Base-by-base conservation (phyloP, 1,140 invertebrate species). In the Ganaspis sp. region DNA sequence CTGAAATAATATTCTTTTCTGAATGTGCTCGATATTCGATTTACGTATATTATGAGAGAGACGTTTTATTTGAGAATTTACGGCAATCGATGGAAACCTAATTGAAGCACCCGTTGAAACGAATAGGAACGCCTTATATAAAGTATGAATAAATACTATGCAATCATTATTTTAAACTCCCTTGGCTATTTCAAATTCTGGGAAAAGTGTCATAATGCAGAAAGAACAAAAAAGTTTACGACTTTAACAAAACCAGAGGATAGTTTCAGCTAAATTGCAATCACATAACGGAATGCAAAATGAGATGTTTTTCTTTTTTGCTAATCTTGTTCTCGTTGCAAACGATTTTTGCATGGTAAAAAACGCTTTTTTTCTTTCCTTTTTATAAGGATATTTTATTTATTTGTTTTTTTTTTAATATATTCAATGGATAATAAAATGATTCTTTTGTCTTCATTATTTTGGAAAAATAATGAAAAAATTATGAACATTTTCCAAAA, bases 271-370 rank as follows among this genome's bases (percentile, higher is more conserved):
- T 49, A 49, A 49, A 49, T 49, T 49, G 15, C 45, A 49, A 49
- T 49, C 45, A 49, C 45, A 49, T 49, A 49, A 49, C 15, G 45
- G 45, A 49, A 45, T n/a, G 45, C 45, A 49, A 49, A 49, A 49
- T 49, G 45, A 49, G 45, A 49, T 49, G 15, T 49, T 49, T n/a
- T 49, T n/a, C n/a, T 9, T 45, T 45, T 45, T 45, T 45, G 40
- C 40, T 49, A 49, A 49, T 49, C 17, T n/a, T 49, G 15, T 49
- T 49, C 15, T n/a, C 45, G 15, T 49, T 49, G 45, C n/a, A n/a
- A n/a, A n/a, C n/a, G n/a, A n/a, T n/a, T n/a, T 49, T n/a, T 49
- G 15, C n/a, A n/a, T n/a, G n/a, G n/a, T n/a, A n/a, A n/a, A n/a
- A 17, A 49, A 49, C 45, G 17, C n/a, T 49, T 49, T 17, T 49